Percentiles rank a stretch among this genome's conserved stretches.
phyloP scores from a whole-genome alignment of 2,888 invertebrate species.

The Celastrina argiolus region DNA sequence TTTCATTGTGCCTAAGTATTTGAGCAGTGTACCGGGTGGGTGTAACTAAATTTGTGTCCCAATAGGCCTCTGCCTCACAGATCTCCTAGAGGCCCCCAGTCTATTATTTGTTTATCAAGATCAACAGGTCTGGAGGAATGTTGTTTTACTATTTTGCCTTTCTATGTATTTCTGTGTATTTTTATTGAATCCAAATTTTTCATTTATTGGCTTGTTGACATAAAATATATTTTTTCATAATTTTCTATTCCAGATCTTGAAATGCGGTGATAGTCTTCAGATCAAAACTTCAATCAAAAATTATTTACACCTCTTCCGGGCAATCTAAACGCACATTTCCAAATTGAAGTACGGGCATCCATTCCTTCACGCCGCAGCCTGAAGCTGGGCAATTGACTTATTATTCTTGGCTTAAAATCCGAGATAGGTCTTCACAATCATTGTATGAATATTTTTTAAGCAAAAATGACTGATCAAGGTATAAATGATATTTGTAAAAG shows the following conservation, averaged over 20 bases:
- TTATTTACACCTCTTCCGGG: conserved; percentile 34
- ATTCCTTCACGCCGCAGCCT: conserved; percentile 28
- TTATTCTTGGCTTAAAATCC: conserved; percentile 42
- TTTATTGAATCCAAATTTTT: too few species aligned
- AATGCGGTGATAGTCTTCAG: conserved; percentile 64
- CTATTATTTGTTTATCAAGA: too few species aligned
- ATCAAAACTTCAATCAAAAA: conserved; percentile 41
- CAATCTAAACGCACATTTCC: conserved; percentile 33
- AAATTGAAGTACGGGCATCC: conserved; percentile 46
- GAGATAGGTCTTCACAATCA: conserved; percentile 46
- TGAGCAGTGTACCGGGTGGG: too few species aligned
- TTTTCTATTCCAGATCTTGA: conserved; percentile 65
- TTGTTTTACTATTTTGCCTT: too few species aligned
- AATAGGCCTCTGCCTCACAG: too few species aligned
- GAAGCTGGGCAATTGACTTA: conserved; percentile 34
- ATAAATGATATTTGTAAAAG: conserved; percentile 45
- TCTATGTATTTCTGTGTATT: too few species aligned
- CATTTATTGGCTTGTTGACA: too few species aligned
- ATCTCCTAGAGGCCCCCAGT: too few species aligned
- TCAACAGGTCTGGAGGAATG: too few species aligned
- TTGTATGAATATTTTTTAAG: conserved; percentile 42
- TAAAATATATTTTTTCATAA: background rate
- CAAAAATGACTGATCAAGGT: conserved; percentile 41
- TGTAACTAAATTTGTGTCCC: too few species aligned
- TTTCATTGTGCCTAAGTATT: too few species aligned